Base-by-base conservation (phyloP, 2,797 vertebrate species). In the Enteromius trimaculatus region DNA sequence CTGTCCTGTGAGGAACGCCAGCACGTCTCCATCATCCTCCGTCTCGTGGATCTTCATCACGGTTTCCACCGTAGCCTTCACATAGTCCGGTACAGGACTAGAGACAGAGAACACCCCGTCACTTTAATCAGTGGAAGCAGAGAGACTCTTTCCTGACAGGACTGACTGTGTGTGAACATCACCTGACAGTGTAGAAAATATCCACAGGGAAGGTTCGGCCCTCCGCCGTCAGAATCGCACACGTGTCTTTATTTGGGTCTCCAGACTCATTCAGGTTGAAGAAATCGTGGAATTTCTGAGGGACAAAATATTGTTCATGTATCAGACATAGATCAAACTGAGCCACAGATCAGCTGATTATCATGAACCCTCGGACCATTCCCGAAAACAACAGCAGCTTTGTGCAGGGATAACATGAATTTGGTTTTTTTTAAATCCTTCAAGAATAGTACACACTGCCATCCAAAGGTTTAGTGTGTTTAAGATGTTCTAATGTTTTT, bases 1-100 rank as follows among this genome's bases (percentile, higher is more conserved):
- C 97, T 99, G 98, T 44, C 98, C 98, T 75, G 97, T 99, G 74
- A 99, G 96, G 91, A 99, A 99, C 51, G 96, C 97, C 87, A 99
- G 77, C 84, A 99, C 95, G 78, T 99, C 98, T 83, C 98, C 98
- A 75, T 98, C 97, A 7, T 95, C 95, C 89, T 99, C 98, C 0
- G 96, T 95, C 92, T 99, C 97, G 21, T 99, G 98, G 92, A 99
- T 99, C 93, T 99, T 99, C 92, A 99, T 92, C 83, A 97, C 96
- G 0, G 98, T 99, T 90, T 99, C 98, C 89, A 99, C 97, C 3
- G 98, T 97, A 81, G 98, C 97, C 89, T 98, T 99, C 88, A 99
- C 91, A 16, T 99, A 99, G 92, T 99, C 98, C 80, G 98, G 98
- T 86, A 99, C 97, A 84, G 98, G 98, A 91, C 98, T 99, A 87